phyloP scores from a whole-genome alignment of 2,113 vertebrate species.

The Nettapus auritus region DNA sequence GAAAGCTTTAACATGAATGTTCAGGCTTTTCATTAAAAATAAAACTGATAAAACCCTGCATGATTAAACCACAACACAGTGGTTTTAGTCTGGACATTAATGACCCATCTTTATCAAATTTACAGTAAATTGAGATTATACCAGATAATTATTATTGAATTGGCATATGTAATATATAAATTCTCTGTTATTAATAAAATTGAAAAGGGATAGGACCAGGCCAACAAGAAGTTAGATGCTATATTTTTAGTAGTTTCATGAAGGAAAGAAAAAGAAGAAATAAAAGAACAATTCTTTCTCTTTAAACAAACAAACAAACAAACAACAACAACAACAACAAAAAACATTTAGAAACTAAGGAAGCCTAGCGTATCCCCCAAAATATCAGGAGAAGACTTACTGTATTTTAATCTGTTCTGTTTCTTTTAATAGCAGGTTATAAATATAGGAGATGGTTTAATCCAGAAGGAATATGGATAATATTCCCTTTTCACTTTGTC shows the following conservation, averaged over 20 bases:
- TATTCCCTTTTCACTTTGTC: neutral
- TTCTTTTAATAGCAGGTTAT: neutral
- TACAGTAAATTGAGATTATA: no score
- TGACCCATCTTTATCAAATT: neutral
- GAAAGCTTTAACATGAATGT: neutral
- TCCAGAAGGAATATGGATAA: neutral
- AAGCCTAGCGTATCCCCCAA: neutral
- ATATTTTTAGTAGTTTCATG: neutral
- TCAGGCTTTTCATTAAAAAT: neutral
- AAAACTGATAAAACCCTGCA: neutral
- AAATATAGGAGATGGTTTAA: neutral
- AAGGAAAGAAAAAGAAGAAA: no score
- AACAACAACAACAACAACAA: neutral
- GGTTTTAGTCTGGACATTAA: neutral
- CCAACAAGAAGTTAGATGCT: accelerated
- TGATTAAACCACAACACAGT: no score
- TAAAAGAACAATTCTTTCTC: neutral
- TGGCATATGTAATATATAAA: neutral
- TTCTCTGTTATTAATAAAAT: neutral
- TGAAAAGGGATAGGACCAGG: accelerated
- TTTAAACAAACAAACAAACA: no score
- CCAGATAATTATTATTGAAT: neutral
- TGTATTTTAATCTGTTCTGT: neutral
- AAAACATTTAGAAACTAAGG: neutral
- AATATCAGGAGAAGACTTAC: neutral